Evolutionary conservation across 2,113 vertebrate species (phyloP), one percentile per base, ranked within the genome.

Genomic region (Leptodactylus fuscus): DNA sequence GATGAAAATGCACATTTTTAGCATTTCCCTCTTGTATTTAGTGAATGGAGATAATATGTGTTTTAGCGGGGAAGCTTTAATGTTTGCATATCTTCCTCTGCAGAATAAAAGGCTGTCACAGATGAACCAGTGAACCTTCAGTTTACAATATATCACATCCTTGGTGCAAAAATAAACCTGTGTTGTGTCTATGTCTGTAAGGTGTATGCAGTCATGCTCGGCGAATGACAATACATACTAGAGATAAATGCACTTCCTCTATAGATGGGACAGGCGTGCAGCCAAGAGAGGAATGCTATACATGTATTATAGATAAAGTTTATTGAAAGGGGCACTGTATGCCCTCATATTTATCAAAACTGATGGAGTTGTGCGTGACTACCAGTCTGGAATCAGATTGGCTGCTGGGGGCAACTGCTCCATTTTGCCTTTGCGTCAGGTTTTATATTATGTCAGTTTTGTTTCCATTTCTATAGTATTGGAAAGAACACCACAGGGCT

Each of bases 131-230:
- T 78, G 51, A 55, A 55, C 51, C 36, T 22, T 38, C 29, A 77
- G 49, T 24, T 36, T 55, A 32, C 55, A 55, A 48, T 49, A 55
- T 53, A 36, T 78, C 12, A 78, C 29, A 20, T 55, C 75, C 44
- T 36, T 34, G 18, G 75, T 34, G 29, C 48, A 53, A 78, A 78
- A 55, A 55, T 58, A 79, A 55, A 36, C 49, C 22, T 79, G 12
- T 79, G 76, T 79, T 79, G 76, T 79, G 76, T 79, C 76, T 78
- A 78, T 9, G 12, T 34, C 15, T 12, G 34, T 32, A 55, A 36
- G 3, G 24, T n/a, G 48, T 10, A 36, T 24, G 22, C 49, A 36
- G 29, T 58, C 76, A 53, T 58, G 29, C 76, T 24, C 18, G 8
- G 41, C 22, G 51, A 58, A 79, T 76, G 73, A 22, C 65, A 22